These are phyloP conservation scores for Propithecus coquereli DNA, from an alignment of 2,113 vertebrate genomes.

Conservation along the genomic window DNA sequence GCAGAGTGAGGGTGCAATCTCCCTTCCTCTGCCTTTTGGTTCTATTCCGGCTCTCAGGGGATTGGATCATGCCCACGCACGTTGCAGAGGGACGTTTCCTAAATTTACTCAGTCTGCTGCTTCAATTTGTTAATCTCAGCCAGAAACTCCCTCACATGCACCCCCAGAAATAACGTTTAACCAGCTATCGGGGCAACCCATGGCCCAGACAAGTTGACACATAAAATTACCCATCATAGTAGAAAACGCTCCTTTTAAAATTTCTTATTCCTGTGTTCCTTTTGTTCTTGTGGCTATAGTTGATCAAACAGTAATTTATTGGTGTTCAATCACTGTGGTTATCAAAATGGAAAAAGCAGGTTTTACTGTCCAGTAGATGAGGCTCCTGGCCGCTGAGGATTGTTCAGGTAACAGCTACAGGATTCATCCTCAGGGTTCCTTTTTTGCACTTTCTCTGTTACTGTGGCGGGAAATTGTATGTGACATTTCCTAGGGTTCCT, in stretches of 20 bases:
- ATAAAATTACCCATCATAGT: not conserved
- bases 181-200: not conserved
- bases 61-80: not conserved
- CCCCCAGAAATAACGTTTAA: not conserved
- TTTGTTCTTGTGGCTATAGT: not conserved
- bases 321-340: not conserved
- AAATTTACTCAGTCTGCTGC: not conserved
- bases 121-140: not conserved
- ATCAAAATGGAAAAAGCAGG: not conserved
- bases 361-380: not conserved
- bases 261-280: not conserved
- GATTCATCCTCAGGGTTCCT: not conserved
- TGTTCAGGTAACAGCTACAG: not conserved
- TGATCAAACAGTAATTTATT: slow-evolving; percentile 55
- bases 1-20: not conserved
- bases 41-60: not conserved
- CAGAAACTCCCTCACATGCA: not conserved
- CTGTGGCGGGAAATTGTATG: not conserved
- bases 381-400: not conserved
- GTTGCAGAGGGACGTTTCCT: not conserved
- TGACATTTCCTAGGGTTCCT: not conserved
- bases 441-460: not conserved
- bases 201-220: not conserved
- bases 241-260: not conserved
- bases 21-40: not conserved